These are phyloP conservation scores for Homarus gammarus DNA, from an alignment of 2,888 invertebrate genomes.

Conservation along the genomic window DNA sequence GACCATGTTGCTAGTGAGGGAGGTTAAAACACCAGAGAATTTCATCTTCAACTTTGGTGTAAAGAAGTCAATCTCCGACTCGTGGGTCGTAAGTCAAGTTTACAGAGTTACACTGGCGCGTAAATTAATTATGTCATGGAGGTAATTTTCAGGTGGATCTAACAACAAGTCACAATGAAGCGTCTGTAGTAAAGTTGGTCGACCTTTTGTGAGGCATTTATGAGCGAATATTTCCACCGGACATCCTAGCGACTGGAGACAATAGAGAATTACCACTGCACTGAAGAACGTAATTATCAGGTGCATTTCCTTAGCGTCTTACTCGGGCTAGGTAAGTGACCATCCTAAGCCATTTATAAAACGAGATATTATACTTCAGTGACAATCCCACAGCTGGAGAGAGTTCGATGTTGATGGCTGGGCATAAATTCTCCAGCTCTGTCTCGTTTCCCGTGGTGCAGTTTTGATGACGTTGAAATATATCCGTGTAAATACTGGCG, in stretches of 20 bases:
- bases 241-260: background rate
- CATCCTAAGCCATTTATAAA: background rate
- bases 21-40: background rate
- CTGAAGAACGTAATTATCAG: background rate
- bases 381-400: no score
- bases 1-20: background rate
- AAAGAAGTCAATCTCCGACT: background rate
- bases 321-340: background rate
- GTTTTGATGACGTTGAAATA: no score
- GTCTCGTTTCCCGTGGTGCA: no score
- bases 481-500: no score
- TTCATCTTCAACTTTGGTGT: background rate
- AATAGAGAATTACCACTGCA: no score
- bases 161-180: background rate
- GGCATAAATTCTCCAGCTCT: no score
- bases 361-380: no score
- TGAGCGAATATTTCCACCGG: background rate
- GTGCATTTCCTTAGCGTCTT: background rate
- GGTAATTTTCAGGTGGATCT: background rate
- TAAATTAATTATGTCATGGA: background rate
- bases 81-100: background rate
- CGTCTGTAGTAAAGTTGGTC: background rate
- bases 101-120: background rate
- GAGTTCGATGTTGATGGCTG: no score
- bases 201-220: background rate